phyloP scores from a whole-genome alignment of 2,113 vertebrate genomes.

The Gasterosteus aculeatus region DNA sequence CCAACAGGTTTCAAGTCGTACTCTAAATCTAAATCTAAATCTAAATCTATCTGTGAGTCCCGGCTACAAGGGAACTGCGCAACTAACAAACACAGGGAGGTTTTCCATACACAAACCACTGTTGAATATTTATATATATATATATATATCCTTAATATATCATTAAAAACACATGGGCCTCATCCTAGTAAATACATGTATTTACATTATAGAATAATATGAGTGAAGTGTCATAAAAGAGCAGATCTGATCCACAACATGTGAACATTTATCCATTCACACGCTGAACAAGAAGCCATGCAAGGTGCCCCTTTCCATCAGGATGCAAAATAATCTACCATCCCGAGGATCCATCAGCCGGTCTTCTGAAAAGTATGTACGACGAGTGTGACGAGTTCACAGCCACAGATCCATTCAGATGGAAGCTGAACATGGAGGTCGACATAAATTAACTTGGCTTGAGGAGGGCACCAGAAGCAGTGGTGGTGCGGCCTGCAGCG shows the following conservation, averaged over 20 bases:
- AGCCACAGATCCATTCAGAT: too few relatives aligned
- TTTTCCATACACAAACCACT: neutral
- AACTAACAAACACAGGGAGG: neutral
- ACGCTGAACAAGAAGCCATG: neutral
- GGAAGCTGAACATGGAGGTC: too few relatives aligned
- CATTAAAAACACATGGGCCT: too few relatives aligned
- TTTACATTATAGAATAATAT: neutral
- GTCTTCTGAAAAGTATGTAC: too few relatives aligned
- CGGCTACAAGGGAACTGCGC: too few relatives aligned
- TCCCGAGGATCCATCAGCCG: too few relatives aligned
- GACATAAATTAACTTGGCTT: too few relatives aligned
- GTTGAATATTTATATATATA: neutral
- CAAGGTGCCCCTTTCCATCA: neutral
- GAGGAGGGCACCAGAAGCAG: too few relatives aligned
- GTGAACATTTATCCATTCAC: neutral
- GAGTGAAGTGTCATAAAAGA: neutral
- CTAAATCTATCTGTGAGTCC: neutral
- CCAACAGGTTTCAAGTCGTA: neutral
- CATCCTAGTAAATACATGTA: neutral
- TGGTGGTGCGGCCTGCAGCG: too few relatives aligned
- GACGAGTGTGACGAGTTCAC: too few relatives aligned
- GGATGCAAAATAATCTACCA: neutral
- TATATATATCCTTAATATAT: too few relatives aligned
- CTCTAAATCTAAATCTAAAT: conserved; percentile 3
- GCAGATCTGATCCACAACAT: neutral